Evolutionary conservation across 1,140 invertebrate genomes (phyloP).

Genomic region (Belonocnema kinseyi): DNA sequence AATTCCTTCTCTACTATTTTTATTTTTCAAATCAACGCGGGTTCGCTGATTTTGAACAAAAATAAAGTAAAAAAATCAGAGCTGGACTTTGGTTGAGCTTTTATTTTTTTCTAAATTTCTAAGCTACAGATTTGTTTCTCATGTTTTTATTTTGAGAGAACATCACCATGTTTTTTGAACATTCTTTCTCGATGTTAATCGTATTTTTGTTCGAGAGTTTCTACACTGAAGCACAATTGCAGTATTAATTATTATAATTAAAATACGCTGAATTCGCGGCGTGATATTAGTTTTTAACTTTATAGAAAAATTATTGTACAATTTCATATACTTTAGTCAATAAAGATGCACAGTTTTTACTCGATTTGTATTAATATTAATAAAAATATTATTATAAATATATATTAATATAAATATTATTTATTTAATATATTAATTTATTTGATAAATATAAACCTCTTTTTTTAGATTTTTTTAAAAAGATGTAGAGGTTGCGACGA

Average conservation of each 20-base stretch:
- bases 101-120: no score
- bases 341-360: conserved; percentile 61
- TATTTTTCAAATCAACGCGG: no score
- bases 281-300: conserved; percentile 51
- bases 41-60: neutral
- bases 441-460: no score
- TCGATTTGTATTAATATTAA: conserved; percentile 9
- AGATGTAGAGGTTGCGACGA: no score
- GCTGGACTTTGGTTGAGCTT: conserved; percentile 15
- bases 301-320: conserved; percentile 57
- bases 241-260: neutral
- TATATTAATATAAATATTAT: no score
- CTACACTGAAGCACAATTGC: neutral
- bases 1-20: neutral
- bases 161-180: no score
- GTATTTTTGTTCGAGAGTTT: neutral
- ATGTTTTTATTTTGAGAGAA: no score
- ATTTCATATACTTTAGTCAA: conserved; percentile 57
- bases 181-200: no score
- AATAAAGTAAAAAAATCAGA: conserved; percentile 11
- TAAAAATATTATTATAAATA: no score
- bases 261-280: neutral
- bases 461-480: no score
- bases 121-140: no score
- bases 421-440: no score